These are phyloP conservation scores for Timema podura DNA, from an alignment of 2,888 invertebrate genomes.

Conservation along the genomic window DNA sequence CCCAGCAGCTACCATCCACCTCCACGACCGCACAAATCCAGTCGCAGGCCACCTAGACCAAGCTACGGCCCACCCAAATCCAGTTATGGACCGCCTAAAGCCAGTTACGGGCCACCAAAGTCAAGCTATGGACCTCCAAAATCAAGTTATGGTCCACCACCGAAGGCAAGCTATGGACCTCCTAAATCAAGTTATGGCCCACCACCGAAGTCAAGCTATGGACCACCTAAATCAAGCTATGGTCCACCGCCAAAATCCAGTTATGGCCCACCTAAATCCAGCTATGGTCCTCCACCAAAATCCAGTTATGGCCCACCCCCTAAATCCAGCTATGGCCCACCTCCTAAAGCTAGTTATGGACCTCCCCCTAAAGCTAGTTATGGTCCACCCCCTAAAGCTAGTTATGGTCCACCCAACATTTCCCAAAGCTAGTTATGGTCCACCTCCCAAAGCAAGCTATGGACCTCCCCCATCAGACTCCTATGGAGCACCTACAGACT, in stretches of 20 bases:
- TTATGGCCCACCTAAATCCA: slow-evolving; percentile 24
- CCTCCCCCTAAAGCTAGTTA: slow-evolving; percentile 25
- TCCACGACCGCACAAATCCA: slow-evolving; percentile 33
- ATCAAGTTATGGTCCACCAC: slow-evolving; percentile 27
- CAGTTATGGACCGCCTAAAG: slow-evolving; percentile 36
- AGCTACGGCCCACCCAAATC: slow-evolving; percentile 34
- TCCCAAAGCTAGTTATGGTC: slow-evolving; percentile 26
- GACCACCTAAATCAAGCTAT: slow-evolving; percentile 29
- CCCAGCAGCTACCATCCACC: slow-evolving; percentile 36
- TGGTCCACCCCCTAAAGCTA: slow-evolving; percentile 32
- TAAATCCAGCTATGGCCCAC: slow-evolving; percentile 19
- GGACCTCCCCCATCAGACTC: slow-evolving; percentile 33
- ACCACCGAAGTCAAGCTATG: slow-evolving; percentile 32
- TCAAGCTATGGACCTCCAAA: slow-evolving; percentile 36
- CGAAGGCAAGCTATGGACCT: slow-evolving; percentile 29
- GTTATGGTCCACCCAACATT: slow-evolving; percentile 32
- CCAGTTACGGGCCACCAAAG: slow-evolving; percentile 35
- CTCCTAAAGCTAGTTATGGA: slow-evolving; percentile 26
- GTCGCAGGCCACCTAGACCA: slow-evolving; percentile 36
- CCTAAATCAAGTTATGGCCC: slow-evolving; percentile 36
- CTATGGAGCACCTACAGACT: slow-evolving; percentile 31
- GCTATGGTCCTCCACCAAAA: slow-evolving; percentile 33
- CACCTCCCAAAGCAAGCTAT: slow-evolving; percentile 25
- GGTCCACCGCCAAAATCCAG: slow-evolving; percentile 33
- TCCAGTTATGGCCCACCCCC: slow-evolving; percentile 20